Conservation (phyloP, 2,888 invertebrate species). For the Polydrusus pterygomalis region DNA sequence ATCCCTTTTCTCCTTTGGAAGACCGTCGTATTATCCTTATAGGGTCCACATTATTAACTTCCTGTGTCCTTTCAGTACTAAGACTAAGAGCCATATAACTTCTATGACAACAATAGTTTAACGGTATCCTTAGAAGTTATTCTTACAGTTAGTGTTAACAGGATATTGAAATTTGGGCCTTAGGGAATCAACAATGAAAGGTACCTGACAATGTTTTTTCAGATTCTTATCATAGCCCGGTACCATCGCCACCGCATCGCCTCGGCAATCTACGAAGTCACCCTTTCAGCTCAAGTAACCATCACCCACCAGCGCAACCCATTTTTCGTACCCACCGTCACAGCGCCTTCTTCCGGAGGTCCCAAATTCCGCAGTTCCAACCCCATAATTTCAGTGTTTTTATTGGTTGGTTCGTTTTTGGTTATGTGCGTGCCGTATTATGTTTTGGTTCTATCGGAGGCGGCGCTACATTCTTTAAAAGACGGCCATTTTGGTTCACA, state of each 20-base stretch:
- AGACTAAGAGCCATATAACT: too few species aligned
- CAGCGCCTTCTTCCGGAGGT: slow-evolving; percentile 74
- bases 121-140: too few species aligned
- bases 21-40: too few species aligned
- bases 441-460: slow-evolving; percentile 81
- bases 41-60: too few species aligned
- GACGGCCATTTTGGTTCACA: slow-evolving; percentile 33
- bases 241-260: slow-evolving; percentile 90
- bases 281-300: slow-evolving; percentile 87
- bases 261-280: slow-evolving; percentile 89
- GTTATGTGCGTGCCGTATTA: slow-evolving; percentile 86
- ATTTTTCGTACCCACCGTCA: slow-evolving; percentile 82
- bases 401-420: slow-evolving; percentile 82
- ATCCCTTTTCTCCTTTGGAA: too few species aligned
- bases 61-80: too few species aligned
- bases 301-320: slow-evolving; percentile 89
- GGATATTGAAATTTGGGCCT: too few species aligned
- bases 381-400: slow-evolving; percentile 81
- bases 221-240: slow-evolving; percentile 79
- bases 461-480: slow-evolving; percentile 68
- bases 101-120: too few species aligned
- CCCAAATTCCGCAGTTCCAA: slow-evolving; percentile 75
- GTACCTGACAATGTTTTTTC: too few species aligned
- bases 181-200: too few species aligned
- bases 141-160: too few species aligned